These are phyloP conservation scores for Drosophila sordidula DNA, from an alignment of 2,888 invertebrate genomes.

Conservation along the genomic window DNA sequence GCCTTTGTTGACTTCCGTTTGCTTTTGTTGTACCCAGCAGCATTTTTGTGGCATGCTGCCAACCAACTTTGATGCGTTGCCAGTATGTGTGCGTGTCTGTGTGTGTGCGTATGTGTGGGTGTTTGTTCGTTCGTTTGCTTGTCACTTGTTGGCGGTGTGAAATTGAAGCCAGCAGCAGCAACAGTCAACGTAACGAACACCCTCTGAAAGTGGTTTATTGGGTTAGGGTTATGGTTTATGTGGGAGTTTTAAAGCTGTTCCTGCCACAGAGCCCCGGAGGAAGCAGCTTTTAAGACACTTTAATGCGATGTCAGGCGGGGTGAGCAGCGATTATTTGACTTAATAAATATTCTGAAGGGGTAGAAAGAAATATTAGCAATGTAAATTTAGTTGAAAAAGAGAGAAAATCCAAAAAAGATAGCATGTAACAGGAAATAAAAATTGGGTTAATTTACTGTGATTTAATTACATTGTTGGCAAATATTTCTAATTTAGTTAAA, in stretches of 20 bases:
- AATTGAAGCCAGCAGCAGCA: constrained; percentile 63
- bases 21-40: constrained; percentile 40
- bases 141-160: constrained; percentile 76
- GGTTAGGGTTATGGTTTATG: constrained; percentile 55
- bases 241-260: constrained; percentile 19
- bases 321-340: not conserved
- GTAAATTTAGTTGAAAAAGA: no score
- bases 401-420: no score
- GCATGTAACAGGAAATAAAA: no score
- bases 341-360: not conserved
- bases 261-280: not conserved
- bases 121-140: constrained; percentile 53
- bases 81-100: constrained; percentile 15
- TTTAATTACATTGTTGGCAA: no score
- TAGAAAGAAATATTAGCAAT: not conserved
- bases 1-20: constrained; percentile 55
- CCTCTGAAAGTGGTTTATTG: constrained; percentile 69
- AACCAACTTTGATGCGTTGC: constrained; percentile 71
- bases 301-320: constrained; percentile 1
- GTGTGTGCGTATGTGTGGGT: constrained; percentile 8
- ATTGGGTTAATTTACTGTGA: no score
- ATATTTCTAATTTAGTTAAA: no score
- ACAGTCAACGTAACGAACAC: constrained; percentile 41
- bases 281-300: not conserved
- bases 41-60: constrained; percentile 74